Base-by-base conservation (phyloP, 1,140 invertebrate genomes). In the Cydia fagiglandana region DNA sequence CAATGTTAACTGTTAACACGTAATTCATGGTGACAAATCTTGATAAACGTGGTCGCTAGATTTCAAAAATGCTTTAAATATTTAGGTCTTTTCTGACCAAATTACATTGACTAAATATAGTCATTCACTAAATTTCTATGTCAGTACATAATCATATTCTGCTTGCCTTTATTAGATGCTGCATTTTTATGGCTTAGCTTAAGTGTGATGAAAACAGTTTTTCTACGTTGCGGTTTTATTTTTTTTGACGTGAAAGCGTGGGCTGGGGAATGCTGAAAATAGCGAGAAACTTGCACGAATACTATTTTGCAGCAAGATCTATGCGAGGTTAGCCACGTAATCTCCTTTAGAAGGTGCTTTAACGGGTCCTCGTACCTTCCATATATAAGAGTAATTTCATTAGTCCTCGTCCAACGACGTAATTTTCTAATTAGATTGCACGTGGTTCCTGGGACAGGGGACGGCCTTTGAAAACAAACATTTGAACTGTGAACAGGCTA, bases 381-480 rank as follows among this genome's bases (percentile, higher is more conserved):
- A 24, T 61, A 61, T 61, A 24, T 61, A 61, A 61, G 56, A 10
- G 56, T 61, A 61, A 61, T 61, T 61, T 61, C 56, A 61, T 61
- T 61, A 61, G 56, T 61, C 20, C n/a, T 61, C 56, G 56, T 61
- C 56, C 56, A 61, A 61, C 56, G 56, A 24, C 56, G 56, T 61
- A 61, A 61, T 61, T 61, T 61, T 61, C 17, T 61, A 61, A 61
- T 61, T 61, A 61, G 56, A 61, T 61, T 61, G 56, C 56, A 61
- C 56, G 24, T 61, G 56, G 53, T 61, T 61, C 17, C 56, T 9
- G 56, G 56, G 56, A 20, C 20, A 24, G 56, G 7, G 56, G 20
- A 61, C 56, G 56, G 17, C 56, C 56, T 24, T 61, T 61, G 56
- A 61, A 24, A 61, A 24, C 56, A 61, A 61, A 61, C 24, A 61